Base-by-base conservation (phyloP, 2,113 vertebrate genomes). In the Litocranius walleri region DNA sequence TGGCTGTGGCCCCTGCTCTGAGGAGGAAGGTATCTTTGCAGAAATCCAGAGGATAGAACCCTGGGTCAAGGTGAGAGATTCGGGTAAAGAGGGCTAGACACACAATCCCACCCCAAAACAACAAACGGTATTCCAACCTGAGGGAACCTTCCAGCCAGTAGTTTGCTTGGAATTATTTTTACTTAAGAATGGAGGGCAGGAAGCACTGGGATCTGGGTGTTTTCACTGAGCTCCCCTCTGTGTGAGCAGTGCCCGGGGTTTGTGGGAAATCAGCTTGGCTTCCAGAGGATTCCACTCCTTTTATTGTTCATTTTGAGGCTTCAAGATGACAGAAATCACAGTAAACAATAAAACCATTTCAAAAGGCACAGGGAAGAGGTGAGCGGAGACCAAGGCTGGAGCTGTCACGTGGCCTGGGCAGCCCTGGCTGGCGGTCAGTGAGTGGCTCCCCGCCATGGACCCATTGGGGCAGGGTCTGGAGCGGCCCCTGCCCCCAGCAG, bases 271-370 rank as follows among this genome's bases (percentile, higher is more conserved):
- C 21, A n/a, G 78, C 21, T 33, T 6, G 0, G 16, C 13, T 43
- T 74, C 36, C 57, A 94, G 96, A 98, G 97, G 97, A 91, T 95
- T 97, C 78, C 82, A 88, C 86, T 97, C 84, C 59, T 4, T 93
- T 98, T 97, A 36, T 45, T 97, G 98, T 96, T 98, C 62, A 59
- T 90, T 62, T 94, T 92, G 59, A 78, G 67, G 62, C 40, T 40
- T 54, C n/a, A 61, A 8, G 80, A 59, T 6, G 14, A 52, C 80
- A 19, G 27, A 30, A 1, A 10, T 48, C 48, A 59, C 19, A n/a
- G 56, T 27, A 27, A 23, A 4, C 67, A 29, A 19, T 52, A 17
- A 3, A 48, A 14, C 10, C 1, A 57, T 15, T 17, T 62, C 43
- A 11, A 29, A 61, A 86, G 45, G n/a, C 9, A 1, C 27, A 5